A percentile compares a stretch with the other conserved stretches of the same genome.
Evolutionary conservation across 1,140 invertebrate genomes (phyloP).

Genomic region (Temnothorax curvispinosus): DNA sequence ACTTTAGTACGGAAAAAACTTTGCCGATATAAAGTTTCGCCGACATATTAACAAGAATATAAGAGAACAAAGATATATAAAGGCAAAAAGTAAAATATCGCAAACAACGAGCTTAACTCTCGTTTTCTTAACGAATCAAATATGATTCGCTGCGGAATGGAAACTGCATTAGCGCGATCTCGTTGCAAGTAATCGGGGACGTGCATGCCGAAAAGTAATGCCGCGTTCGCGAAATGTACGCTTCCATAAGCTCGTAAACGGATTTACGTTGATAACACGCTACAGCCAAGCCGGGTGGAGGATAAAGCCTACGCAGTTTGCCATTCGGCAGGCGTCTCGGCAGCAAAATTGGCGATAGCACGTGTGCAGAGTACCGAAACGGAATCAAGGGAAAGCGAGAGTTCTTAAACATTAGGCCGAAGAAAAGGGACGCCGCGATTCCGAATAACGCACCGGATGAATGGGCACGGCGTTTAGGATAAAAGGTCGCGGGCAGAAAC

Average conservation of each 20-base stretch:
- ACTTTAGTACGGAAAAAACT: not conserved
- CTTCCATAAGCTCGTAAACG: constrained; percentile 71
- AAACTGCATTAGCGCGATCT: constrained; percentile 46
- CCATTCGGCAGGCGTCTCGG: constrained; percentile 69
- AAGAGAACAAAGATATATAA: not conserved
- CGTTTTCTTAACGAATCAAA: constrained; percentile 31
- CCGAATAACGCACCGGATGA: constrained; percentile 37
- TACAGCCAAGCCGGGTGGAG: constrained; percentile 53
- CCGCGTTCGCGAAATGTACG: constrained; percentile 40
- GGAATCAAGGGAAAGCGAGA: constrained; percentile 66
- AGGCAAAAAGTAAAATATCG: not conserved
- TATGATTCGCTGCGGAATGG: not conserved
- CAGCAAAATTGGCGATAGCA: constrained; percentile 73
- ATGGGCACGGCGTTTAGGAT: constrained; percentile 28
- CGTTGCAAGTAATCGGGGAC: constrained; percentile 2
- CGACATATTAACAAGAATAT: not conserved
- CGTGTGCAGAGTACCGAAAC: constrained; percentile 66
- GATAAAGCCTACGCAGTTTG: constrained; percentile 67
- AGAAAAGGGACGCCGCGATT: constrained; percentile 43
- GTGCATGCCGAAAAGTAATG: constrained; percentile 11
- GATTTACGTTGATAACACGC: constrained; percentile 73
- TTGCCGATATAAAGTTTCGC: constrained; percentile 31
- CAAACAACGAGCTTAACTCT: not conserved
- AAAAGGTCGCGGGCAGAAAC: constrained; percentile 17
- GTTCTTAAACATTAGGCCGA: constrained; percentile 66